Evolutionary conservation across 2,797 vertebrate species (phyloP).

Genomic region (Choloepus didactylus): DNA sequence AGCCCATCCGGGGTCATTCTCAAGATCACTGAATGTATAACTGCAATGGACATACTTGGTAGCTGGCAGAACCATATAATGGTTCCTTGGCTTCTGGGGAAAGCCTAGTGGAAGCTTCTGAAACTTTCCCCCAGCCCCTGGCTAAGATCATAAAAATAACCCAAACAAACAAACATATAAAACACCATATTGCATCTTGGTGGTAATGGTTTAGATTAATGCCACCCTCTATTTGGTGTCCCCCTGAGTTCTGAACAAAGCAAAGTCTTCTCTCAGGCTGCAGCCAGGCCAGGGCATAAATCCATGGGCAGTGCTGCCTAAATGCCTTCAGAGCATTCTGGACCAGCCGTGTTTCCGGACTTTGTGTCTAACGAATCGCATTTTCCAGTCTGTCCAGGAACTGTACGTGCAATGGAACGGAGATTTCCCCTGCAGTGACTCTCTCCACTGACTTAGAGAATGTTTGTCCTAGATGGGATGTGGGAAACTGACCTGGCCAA

Average conservation of each 20-base stretch:
- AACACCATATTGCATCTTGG: not conserved
- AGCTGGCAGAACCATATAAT: not conserved
- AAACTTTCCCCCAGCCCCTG: not conserved
- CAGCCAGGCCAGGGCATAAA: not conserved
- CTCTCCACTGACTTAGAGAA: not conserved
- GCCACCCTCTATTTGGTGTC: not conserved
- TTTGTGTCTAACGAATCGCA: not conserved
- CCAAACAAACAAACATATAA: not conserved
- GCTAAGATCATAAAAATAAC: not conserved
- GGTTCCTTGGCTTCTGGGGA: not conserved
- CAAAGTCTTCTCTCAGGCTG: not conserved
- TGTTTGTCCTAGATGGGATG: not conserved
- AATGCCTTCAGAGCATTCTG: no score
- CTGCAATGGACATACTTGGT: not conserved
- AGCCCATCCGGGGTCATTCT: not conserved
- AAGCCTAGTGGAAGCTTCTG: not conserved
- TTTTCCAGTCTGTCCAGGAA: conserved; percentile 25
- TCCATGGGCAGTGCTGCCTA: accelerated
- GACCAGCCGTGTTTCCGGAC: accelerated
- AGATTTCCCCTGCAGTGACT: not conserved
- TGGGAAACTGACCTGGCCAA: not conserved
- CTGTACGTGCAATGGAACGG: not conserved
- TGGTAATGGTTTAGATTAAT: not conserved
- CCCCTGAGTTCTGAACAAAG: not conserved
- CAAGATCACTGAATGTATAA: not conserved